A percentile compares a stretch with the other conserved stretches of the same genome.
Evolutionary conservation across 2,888 invertebrate genomes (phyloP).

Genomic region (Cryptus armator): DNA sequence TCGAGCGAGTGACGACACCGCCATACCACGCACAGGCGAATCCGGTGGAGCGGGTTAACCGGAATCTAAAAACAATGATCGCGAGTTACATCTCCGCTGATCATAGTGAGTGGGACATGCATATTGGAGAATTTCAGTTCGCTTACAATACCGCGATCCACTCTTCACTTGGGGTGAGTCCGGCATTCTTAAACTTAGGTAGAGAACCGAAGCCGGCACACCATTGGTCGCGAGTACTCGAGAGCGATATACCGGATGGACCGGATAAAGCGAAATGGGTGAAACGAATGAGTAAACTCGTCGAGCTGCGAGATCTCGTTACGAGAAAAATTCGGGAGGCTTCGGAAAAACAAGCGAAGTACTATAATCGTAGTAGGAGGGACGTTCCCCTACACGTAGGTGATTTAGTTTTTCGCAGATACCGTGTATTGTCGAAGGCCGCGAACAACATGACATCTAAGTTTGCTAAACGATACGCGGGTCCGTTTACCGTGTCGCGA

Average conservation of each 20-base stretch:
- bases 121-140: conserved; percentile 72
- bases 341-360: conserved; percentile 28
- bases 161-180: conserved; percentile 70
- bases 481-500: conserved; percentile 62
- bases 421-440: conserved; percentile 68
- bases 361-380: conserved; percentile 41
- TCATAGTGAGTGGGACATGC: conserved; percentile 72
- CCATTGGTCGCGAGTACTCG: neutral
- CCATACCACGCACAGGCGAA: conserved; percentile 71
- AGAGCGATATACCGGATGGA: neutral
- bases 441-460: conserved; percentile 69
- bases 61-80: conserved; percentile 71
- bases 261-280: neutral
- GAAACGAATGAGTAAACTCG: neutral
- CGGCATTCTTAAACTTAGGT: conserved; percentile 74
- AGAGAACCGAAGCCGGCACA: conserved; percentile 57
- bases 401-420: conserved; percentile 11
- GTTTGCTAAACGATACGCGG: conserved; percentile 71
- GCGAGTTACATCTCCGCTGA: conserved; percentile 36
- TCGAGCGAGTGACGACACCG: neutral
- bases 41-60: conserved; percentile 70
- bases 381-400: conserved; percentile 9
- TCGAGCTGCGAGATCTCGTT: neutral
- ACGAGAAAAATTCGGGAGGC: neutral
- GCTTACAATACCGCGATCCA: conserved; percentile 74